Conservation (phyloP, 2,797 vertebrate genomes). For the Ibycter americanus region DNA sequence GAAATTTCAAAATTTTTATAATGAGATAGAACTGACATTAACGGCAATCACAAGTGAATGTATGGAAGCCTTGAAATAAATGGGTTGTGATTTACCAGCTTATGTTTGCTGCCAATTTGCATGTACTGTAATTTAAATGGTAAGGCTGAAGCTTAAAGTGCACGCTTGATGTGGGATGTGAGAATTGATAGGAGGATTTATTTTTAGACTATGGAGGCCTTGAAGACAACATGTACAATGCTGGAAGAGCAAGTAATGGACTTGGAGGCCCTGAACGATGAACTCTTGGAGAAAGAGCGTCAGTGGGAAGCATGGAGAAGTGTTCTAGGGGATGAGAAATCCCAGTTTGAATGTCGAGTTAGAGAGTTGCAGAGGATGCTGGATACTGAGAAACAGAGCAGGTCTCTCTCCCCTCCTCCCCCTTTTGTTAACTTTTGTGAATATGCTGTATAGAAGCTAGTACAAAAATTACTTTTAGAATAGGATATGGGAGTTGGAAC, state of each 20-base stretch:
- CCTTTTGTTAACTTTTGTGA: not conserved
- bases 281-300: slow-evolving; percentile 92
- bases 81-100: slow-evolving; percentile 59
- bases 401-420: slow-evolving; percentile 72
- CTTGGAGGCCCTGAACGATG: slow-evolving; percentile 93
- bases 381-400: slow-evolving; percentile 95
- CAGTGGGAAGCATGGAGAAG: slow-evolving; percentile 95
- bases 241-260: slow-evolving; percentile 97
- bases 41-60: not conserved
- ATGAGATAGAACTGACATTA: slow-evolving; percentile 27
- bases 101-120: slow-evolving; percentile 35
- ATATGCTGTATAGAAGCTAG: slow-evolving; percentile 19
- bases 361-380: slow-evolving; percentile 92
- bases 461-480: slow-evolving; percentile 24
- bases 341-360: slow-evolving; percentile 91
- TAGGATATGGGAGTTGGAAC: slow-evolving; percentile 31
- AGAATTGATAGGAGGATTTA: slow-evolving; percentile 68
- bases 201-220: slow-evolving; percentile 94
- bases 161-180: slow-evolving; percentile 56
- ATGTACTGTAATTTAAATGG: slow-evolving; percentile 39
- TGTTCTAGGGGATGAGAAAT: slow-evolving; percentile 93
- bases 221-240: slow-evolving; percentile 99
- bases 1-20: not conserved
- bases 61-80: slow-evolving; percentile 53
- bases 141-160: slow-evolving; percentile 53